Evolutionary conservation across 2,113 vertebrate species (phyloP).

Genomic region (Noctilio leporinus): DNA sequence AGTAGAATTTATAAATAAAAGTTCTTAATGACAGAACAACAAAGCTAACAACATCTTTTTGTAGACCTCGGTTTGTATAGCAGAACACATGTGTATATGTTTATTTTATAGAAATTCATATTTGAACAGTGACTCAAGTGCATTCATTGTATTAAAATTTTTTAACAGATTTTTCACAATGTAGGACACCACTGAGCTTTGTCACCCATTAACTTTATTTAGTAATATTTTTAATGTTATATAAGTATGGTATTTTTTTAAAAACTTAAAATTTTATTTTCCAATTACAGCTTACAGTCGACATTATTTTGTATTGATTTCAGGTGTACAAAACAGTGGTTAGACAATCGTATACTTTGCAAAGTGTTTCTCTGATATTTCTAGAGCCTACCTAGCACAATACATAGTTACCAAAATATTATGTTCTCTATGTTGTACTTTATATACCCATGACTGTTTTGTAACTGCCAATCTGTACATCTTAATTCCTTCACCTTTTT

Average conservation of each 20-base stretch:
- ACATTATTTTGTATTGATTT: neutral
- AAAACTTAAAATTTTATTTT: neutral
- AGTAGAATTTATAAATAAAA: slow-evolving; percentile 2
- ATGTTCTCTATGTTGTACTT: no score
- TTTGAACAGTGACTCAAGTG: neutral
- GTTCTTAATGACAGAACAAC: neutral
- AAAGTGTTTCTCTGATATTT: neutral
- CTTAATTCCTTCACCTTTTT: neutral
- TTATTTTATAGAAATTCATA: neutral
- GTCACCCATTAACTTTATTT: neutral
- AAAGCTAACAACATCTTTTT: neutral
- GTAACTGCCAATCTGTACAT: no score
- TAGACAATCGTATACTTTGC: neutral
- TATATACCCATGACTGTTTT: no score
- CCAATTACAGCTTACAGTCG: neutral
- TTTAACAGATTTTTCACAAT: neutral
- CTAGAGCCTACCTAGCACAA: no score
- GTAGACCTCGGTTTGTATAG: neutral
- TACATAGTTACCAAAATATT: no score
- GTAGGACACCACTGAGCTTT: neutral
- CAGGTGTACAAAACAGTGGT: neutral
- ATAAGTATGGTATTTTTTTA: neutral
- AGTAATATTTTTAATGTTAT: neutral
- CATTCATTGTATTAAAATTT: neutral
- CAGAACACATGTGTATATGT: neutral